Base-by-base conservation (phyloP, 2,888 invertebrate species). In the Rhimphoctona megacephalus region DNA sequence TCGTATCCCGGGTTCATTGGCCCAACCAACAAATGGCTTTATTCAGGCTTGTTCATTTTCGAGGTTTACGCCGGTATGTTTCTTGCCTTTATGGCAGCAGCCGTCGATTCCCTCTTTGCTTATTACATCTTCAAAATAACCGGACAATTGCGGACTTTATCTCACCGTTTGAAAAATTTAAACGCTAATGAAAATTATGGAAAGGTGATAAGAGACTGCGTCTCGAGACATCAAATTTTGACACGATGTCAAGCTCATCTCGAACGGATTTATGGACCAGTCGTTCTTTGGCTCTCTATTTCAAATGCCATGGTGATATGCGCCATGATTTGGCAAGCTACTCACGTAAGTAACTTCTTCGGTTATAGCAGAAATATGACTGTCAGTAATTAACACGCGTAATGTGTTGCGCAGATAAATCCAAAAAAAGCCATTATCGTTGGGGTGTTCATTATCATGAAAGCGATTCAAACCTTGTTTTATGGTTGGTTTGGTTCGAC, bases 51-150 rank as follows among this genome's bases (percentile, higher is more conserved):
- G 43, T 87, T 83, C 66, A 33, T 76, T 11, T 80, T 85, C 67
- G 87, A 88, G 57, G 25, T 85, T 1, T 73, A 81, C 22, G 57
- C 78, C 30, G 80, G 74, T 11, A 66, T 80, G 49, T 52, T 49
- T 19, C 57, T 84, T 33, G 77, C 57, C 11, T 46, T 46, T 0
- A 43, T 81, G 14, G 73, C 83, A 7, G 30, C 72, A 7, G 57
- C 77, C 30, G 69, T 85, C 46, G 86, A 86, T 52, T 64, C 84
- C 11, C 54, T 88, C 19, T 88, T 88, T 52, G 83, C 83, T 54
- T 83, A 85, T 39, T 88, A 84, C 79, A 52, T 87, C 22, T 88
- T 89, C 52, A 85, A 85, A 74, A 87, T 89, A 30, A 85, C 81
- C 25, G 84, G 82, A 39, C 83, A 85, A 43, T 46, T 88, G 8